phyloP scores from a whole-genome alignment of 2,888 invertebrate species.

The Allygus modestus region DNA sequence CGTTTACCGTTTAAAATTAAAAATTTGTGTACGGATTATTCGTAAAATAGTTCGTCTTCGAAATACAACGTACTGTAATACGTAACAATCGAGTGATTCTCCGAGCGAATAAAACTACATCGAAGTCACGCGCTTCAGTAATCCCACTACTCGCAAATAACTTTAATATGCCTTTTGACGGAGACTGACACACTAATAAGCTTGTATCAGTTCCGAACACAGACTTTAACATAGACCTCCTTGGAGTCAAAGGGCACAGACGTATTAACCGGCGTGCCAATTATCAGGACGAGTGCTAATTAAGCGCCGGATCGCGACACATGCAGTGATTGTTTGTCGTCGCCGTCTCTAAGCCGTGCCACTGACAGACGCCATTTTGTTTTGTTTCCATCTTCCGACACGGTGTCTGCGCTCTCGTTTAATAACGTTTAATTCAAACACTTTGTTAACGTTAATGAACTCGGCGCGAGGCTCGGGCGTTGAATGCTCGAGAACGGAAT shows the following conservation, averaged over 20 bases:
- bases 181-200: background rate
- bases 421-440: conserved; percentile 53
- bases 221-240: background rate
- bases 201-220: background rate
- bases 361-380: conserved; percentile 29
- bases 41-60: too few relatives aligned
- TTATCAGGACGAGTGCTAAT: background rate
- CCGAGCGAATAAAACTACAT: too few relatives aligned
- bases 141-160: background rate
- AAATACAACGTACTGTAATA: too few relatives aligned
- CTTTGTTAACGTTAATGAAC: conserved; percentile 54
- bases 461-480: background rate
- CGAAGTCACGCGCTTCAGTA: too few relatives aligned
- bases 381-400: conserved; percentile 25
- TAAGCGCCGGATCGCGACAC: background rate
- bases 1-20: too few relatives aligned
- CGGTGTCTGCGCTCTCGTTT: conserved; percentile 40
- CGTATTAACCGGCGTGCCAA: background rate
- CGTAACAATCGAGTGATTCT: too few relatives aligned
- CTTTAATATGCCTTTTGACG: background rate
- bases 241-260: background rate
- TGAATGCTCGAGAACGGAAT: conserved; percentile 41
- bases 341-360: background rate
- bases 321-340: conserved; percentile 9
- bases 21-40: too few relatives aligned